Evolutionary conservation across 2,797 vertebrate species (phyloP).

Genomic region (Sebastes variabilis): DNA sequence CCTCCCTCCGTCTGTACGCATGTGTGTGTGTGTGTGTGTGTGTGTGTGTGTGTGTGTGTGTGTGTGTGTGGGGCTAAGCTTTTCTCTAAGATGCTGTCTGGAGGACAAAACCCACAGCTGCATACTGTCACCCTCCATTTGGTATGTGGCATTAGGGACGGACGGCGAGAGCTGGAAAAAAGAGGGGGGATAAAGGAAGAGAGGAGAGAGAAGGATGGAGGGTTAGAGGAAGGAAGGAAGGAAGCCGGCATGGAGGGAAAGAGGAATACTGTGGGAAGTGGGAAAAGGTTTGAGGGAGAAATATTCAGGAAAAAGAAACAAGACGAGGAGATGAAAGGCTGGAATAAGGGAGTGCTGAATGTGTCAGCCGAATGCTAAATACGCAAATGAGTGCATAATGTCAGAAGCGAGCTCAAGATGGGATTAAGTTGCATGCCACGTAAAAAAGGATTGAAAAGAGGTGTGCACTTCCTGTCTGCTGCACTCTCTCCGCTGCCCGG

Average conservation of each 20-base stretch:
- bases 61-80: conserved; percentile 34
- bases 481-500: conserved; percentile 28
- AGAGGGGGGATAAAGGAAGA: background rate
- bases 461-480: conserved; percentile 49
- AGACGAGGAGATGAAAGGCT: conserved; percentile 3
- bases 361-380: conserved; percentile 18
- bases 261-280: background rate
- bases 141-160: conserved; percentile 33
- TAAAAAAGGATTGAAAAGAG: conserved; percentile 39
- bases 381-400: conserved; percentile 11
- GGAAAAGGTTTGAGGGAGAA: conserved; percentile 6
- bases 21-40: conserved; percentile 2
- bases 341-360: background rate
- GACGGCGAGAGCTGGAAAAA: conserved; percentile 3
- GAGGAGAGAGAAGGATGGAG: background rate
- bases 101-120: conserved; percentile 71
- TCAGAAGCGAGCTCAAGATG: background rate
- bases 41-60: conserved; percentile 1
- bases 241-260: background rate
- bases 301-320: conserved; percentile 1
- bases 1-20: conserved; percentile 25
- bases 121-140: conserved; percentile 73
- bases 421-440: conserved; percentile 41
- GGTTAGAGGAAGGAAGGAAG: background rate
- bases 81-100: conserved; percentile 62